phyloP scores from a whole-genome alignment of 2,113 vertebrate species.

The Formicarius rufipectus region DNA sequence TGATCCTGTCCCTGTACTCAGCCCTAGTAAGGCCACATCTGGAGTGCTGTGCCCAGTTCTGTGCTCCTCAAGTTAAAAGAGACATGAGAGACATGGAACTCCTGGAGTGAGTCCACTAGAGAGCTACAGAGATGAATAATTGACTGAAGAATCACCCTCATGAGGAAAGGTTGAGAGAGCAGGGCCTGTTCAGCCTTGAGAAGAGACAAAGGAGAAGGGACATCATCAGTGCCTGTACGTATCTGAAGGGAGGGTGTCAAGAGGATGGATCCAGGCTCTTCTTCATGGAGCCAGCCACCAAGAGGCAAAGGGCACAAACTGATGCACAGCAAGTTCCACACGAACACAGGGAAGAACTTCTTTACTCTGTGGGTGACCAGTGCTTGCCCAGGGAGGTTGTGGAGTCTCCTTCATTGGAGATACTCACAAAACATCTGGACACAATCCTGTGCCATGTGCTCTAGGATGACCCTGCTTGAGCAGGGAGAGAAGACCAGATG shows the following conservation, averaged over 20 bases:
- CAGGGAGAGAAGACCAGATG: neutral
- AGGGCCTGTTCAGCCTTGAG: neutral
- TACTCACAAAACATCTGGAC: neutral
- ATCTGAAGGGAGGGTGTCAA: neutral
- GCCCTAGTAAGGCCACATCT: neutral
- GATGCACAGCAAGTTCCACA: neutral
- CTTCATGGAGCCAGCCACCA: neutral
- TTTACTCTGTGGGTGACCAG: neutral
- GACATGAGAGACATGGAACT: accelerated
- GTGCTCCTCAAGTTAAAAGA: neutral
- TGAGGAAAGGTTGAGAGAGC: neutral
- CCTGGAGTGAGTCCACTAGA: accelerated
- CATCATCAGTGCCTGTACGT: neutral
- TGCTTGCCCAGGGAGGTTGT: neutral
- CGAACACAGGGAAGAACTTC: neutral
- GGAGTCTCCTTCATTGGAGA: neutral
- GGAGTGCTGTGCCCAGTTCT: neutral
- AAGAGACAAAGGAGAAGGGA: neutral
- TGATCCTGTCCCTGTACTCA: neutral
- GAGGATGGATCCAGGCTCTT: no score
- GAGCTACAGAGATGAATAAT: neutral
- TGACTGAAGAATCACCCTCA: neutral
- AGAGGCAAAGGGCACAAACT: neutral
- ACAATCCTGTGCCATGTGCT: neutral
- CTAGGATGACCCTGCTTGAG: neutral